phyloP scores from a whole-genome alignment of 1,140 invertebrate genomes.

The Pinna nobilis region DNA sequence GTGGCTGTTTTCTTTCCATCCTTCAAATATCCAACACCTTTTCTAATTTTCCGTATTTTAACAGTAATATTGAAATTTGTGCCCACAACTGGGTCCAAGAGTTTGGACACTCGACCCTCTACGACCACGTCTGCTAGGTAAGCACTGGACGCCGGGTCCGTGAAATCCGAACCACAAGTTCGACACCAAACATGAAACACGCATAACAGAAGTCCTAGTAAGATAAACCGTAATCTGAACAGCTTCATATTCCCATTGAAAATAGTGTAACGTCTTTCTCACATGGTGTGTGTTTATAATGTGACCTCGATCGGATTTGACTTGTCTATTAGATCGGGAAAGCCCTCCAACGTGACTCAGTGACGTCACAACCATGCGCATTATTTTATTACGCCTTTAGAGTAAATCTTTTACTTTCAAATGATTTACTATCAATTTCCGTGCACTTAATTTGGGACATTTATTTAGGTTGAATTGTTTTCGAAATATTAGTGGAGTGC shows the following conservation, averaged over 20 bases:
- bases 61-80: slow-evolving; percentile 42
- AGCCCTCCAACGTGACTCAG: slow-evolving; percentile 6
- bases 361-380: too few relatives aligned
- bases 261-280: slow-evolving; percentile 13
- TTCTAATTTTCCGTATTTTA: slow-evolving; percentile 43
- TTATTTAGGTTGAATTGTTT: too few relatives aligned
- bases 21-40: slow-evolving; percentile 33
- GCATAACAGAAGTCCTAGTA: slow-evolving; percentile 54
- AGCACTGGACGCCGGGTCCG: slow-evolving; percentile 48
- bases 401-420: too few relatives aligned
- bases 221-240: slow-evolving; percentile 52
- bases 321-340: slow-evolving; percentile 18
- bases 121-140: slow-evolving; percentile 44
- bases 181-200: slow-evolving; percentile 53
- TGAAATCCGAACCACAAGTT: slow-evolving; percentile 54
- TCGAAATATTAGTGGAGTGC: too few relatives aligned
- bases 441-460: too few relatives aligned
- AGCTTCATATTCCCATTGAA: slow-evolving; percentile 43
- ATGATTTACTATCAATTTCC: too few relatives aligned
- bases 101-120: slow-evolving; percentile 42
- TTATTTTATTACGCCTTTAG: too few relatives aligned
- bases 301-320: slow-evolving; percentile 1
- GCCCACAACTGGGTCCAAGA: slow-evolving; percentile 25
- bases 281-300: slow-evolving; percentile 1
- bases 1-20: slow-evolving; percentile 27